Percentiles rank a stretch among this genome's conserved stretches.
Evolutionary conservation across 2,797 vertebrate species (phyloP).

Genomic region (Melanotaenia trifasciata): DNA sequence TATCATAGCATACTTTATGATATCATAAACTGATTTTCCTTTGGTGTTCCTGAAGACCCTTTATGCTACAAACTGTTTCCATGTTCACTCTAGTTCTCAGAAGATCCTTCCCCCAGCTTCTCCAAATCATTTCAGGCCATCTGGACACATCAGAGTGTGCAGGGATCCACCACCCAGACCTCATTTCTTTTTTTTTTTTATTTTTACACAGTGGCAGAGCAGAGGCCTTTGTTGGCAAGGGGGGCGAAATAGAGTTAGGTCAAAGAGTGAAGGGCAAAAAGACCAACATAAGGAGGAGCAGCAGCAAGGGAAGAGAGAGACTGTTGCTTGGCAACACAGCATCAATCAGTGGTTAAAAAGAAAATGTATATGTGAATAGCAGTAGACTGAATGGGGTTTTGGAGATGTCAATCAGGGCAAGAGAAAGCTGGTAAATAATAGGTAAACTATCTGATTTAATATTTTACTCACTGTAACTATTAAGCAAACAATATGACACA

Average conservation of each 20-base stretch:
- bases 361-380: constrained; percentile 29
- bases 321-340: constrained; percentile 79
- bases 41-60: constrained; percentile 6
- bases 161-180: constrained; percentile 1
- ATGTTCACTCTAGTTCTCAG: constrained; percentile 17
- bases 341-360: constrained; percentile 46
- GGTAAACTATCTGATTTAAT: background rate
- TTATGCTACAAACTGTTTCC: background rate
- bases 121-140: constrained; percentile 40
- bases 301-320: constrained; percentile 54
- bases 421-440: constrained; percentile 8
- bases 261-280: constrained; percentile 59
- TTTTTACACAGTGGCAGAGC: constrained; percentile 19
- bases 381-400: constrained; percentile 33
- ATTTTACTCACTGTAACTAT: background rate
- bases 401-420: constrained; percentile 3
- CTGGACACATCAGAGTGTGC: constrained; percentile 36
- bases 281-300: constrained; percentile 16
- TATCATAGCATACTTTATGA: background rate
- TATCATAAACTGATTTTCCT: background rate
- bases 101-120: constrained; percentile 17
- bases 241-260: constrained; percentile 29
- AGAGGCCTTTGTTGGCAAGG: constrained; percentile 39
- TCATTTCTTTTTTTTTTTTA: background rate
- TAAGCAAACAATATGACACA: background rate